Conservation (phyloP, 2,888 invertebrate species). For the Pyrochroa serraticornis region DNA sequence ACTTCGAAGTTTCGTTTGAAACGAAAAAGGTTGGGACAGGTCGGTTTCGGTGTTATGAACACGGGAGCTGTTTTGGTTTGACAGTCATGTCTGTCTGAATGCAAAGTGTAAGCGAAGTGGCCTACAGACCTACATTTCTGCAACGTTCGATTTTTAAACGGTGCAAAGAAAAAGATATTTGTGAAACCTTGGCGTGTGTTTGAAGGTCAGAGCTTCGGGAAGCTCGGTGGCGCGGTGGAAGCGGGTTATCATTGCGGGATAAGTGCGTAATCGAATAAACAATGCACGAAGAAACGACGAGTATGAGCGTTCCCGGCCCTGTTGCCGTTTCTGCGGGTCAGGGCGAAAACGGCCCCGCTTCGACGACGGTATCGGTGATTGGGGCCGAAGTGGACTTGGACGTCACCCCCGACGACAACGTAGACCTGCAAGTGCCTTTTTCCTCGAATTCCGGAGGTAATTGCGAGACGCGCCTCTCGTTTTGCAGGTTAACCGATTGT, state of each 20-base stretch:
- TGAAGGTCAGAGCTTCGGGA: conserved; percentile 58
- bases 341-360: conserved; percentile 52
- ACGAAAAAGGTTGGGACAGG: conserved; percentile 39
- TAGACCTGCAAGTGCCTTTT: conserved; percentile 69
- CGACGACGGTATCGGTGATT: conserved; percentile 55
- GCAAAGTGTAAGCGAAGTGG: conserved; percentile 86
- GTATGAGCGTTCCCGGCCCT: conserved; percentile 70
- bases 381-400: conserved; percentile 60
- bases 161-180: conserved; percentile 60
- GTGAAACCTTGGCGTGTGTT: conserved; percentile 59
- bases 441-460: conserved; percentile 67
- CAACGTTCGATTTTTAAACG: conserved; percentile 67
- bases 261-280: conserved; percentile 58
- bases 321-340: conserved; percentile 69
- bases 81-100: conserved; percentile 75
- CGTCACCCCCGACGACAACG: conserved; percentile 63
- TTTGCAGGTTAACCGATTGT: conserved; percentile 45
- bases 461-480: conserved; percentile 42
- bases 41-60: conserved; percentile 60
- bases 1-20: not conserved
- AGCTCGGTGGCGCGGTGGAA: conserved; percentile 58
- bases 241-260: conserved; percentile 55
- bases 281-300: conserved; percentile 75
- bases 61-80: conserved; percentile 72
- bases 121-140: conserved; percentile 87